These are phyloP conservation scores for Euborellia annulipes DNA, from an alignment of 1,140 invertebrate species.

Conservation along the genomic window DNA sequence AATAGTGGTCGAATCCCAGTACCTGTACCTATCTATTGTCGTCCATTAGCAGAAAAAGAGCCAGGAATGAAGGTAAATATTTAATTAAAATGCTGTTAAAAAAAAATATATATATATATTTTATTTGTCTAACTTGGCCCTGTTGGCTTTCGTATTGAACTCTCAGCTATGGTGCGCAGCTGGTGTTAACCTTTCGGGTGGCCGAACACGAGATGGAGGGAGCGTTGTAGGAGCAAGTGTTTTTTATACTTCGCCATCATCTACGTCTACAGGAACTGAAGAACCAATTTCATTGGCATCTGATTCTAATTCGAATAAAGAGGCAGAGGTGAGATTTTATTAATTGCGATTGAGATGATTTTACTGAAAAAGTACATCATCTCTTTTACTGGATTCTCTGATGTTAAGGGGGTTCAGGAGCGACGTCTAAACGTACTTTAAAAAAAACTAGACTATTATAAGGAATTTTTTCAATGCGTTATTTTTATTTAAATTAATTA, in stretches of 20 bases:
- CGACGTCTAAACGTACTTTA: too few relatives aligned
- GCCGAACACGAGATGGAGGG: conserved; percentile 77
- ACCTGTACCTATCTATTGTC: conserved; percentile 89
- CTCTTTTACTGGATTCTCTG: not conserved
- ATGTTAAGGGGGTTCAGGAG: too few relatives aligned
- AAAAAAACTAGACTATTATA: too few relatives aligned
- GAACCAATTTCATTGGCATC: not conserved
- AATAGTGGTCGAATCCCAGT: conserved; percentile 58
- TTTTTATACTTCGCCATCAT: conserved; percentile 37
- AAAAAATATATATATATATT: too few relatives aligned
- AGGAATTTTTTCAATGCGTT: too few relatives aligned
- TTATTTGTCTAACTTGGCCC: too few relatives aligned
- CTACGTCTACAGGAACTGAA: conserved; percentile 6
- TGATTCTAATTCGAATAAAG: too few relatives aligned
- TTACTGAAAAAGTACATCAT: too few relatives aligned
- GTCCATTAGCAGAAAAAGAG: conserved; percentile 86
- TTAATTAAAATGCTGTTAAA: too few relatives aligned
- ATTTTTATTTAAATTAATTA: too few relatives aligned
- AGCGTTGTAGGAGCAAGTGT: conserved; percentile 63
- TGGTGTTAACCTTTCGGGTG: conserved; percentile 81
- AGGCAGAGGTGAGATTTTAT: too few relatives aligned
- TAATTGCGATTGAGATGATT: too few relatives aligned
- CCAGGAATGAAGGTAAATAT: conserved; percentile 70
- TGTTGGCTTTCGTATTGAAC: conserved; percentile 1
- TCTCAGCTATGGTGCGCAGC: conserved; percentile 83